phyloP scores from a whole-genome alignment of 2,797 vertebrate genomes.

The Prunella strophiata region DNA sequence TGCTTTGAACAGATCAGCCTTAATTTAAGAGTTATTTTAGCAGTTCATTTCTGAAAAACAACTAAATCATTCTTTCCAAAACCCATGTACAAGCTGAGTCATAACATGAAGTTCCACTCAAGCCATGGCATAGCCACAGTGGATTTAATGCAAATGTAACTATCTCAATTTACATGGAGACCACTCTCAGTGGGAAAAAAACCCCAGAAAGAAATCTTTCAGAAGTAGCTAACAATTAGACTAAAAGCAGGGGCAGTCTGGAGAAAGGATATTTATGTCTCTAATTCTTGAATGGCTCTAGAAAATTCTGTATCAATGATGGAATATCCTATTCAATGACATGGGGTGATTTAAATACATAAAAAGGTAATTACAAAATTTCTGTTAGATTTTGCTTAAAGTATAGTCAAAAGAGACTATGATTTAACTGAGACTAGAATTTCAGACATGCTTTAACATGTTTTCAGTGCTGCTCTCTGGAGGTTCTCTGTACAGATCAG shows the following conservation, averaged over 20 bases:
- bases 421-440: neutral
- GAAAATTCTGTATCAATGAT: neutral
- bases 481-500: neutral
- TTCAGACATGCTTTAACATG: neutral
- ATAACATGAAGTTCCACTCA: neutral
- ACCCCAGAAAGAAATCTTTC: neutral
- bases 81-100: neutral
- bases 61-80: neutral
- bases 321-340: neutral
- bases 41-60: neutral
- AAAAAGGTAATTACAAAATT: neutral
- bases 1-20: slow-evolving; percentile 1
- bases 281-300: neutral
- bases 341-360: neutral
- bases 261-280: neutral
- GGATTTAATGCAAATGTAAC: neutral
- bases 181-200: neutral
- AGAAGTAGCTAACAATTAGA: neutral
- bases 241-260: neutral
- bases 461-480: neutral
- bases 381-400: neutral
- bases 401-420: neutral
- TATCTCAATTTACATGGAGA: neutral
- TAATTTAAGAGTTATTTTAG: neutral
- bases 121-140: neutral